These are phyloP conservation scores for Eleginops maclovinus DNA, from an alignment of 2,113 vertebrate species.

Conservation along the genomic window DNA sequence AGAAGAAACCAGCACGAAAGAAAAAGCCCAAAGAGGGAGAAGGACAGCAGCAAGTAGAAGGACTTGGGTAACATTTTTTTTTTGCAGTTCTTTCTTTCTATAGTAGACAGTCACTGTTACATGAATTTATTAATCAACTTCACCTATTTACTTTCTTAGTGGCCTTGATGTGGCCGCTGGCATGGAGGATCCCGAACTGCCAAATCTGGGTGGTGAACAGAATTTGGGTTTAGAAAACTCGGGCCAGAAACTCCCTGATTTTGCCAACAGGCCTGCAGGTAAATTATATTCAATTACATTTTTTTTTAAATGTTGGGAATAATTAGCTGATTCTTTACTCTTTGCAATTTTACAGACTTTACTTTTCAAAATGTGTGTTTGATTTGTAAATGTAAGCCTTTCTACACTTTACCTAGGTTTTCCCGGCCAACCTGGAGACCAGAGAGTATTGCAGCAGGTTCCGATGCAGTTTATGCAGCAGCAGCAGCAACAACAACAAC, in stretches of 20 bases:
- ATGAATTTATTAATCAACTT: constrained; percentile 6
- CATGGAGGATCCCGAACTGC: constrained; percentile 91
- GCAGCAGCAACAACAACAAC: constrained; percentile 70
- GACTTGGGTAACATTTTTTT: constrained; percentile 87
- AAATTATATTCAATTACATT: constrained; percentile 27
- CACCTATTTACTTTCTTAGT: constrained; percentile 68
- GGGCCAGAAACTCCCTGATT: constrained; percentile 91
- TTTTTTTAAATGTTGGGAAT: too few relatives aligned
- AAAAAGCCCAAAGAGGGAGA: constrained; percentile 90
- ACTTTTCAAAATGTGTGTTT: background rate
- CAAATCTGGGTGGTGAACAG: constrained; percentile 89
- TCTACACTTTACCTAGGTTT: constrained; percentile 84
- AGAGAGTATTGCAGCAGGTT: constrained; percentile 94
- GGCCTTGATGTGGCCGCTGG: constrained; percentile 87
- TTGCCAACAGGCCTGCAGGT: constrained; percentile 91
- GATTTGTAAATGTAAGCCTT: background rate
- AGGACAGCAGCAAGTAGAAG: constrained; percentile 89
- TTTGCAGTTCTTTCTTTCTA: background rate
- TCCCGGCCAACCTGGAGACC: constrained; percentile 91
- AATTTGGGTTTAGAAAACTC: constrained; percentile 88
- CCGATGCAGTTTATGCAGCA: constrained; percentile 91
- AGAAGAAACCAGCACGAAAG: constrained; percentile 97
- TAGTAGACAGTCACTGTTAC: background rate
- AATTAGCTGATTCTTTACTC: background rate
- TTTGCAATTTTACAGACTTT: background rate